Conservation (phyloP, 2,888 invertebrate species). For the Brenthis daphne region DNA sequence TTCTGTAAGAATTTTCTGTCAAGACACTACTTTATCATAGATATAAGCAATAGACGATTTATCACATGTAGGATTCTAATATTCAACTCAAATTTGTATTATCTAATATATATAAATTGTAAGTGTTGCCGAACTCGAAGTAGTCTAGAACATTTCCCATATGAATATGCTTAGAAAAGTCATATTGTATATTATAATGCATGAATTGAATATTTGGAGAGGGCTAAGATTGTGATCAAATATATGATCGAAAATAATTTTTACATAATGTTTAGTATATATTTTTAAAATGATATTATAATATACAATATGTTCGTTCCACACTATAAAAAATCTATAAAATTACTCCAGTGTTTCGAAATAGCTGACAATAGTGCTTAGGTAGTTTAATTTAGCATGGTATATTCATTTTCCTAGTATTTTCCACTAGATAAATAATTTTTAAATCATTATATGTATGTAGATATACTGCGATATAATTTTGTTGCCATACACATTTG, state of each 20-base stretch:
- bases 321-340: conserved; percentile 13
- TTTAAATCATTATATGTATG: conserved; percentile 9
- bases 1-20: background rate
- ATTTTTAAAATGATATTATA: conserved; percentile 9
- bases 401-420: conserved; percentile 2
- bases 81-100: conserved; percentile 21
- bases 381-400: conserved; percentile 32
- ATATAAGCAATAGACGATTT: conserved; percentile 19
- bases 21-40: conserved; percentile 14
- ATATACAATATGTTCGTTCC: conserved; percentile 24
- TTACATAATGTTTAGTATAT: background rate
- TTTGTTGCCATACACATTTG: conserved; percentile 25
- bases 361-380: conserved; percentile 29
- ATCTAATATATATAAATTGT: conserved; percentile 16
- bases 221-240: background rate
- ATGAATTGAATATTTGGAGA: background rate
- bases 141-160: conserved; percentile 31
- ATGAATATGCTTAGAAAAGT: conserved; percentile 10
- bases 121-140: conserved; percentile 35
- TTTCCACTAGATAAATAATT: conserved; percentile 19
- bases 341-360: conserved; percentile 24
- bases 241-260: background rate
- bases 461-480: conserved; percentile 11
- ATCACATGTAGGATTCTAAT: conserved; percentile 17
- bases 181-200: conserved; percentile 26